These are phyloP conservation scores for Styela plicata DNA, from an alignment of 23 tunicate genomes.

Conservation along the genomic window DNA sequence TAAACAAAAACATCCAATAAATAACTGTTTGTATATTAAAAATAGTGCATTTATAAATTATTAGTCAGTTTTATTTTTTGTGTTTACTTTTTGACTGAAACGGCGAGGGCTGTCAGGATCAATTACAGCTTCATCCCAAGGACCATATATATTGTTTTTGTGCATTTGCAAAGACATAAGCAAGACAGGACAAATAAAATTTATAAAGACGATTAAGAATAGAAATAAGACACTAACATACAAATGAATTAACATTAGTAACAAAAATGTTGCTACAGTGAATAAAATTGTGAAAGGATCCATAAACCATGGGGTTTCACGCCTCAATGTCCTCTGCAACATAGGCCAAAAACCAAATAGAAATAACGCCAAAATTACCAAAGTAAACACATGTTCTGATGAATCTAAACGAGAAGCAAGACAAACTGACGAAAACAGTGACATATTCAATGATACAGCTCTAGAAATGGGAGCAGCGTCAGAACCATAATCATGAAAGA, in stretches of 20 bases:
- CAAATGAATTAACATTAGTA: slow-evolving; percentile 18
- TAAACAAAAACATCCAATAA: too few relatives aligned
- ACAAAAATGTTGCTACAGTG: slow-evolving; percentile 19
- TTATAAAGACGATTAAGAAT: slow-evolving; percentile 24
- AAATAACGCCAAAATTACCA: slow-evolving; percentile 53
- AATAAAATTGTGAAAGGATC: slow-evolving; percentile 31
- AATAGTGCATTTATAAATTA: too few relatives aligned
- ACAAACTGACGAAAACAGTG: slow-evolving; percentile 85
- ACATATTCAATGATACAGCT: slow-evolving; percentile 71
- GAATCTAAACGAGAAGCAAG: slow-evolving; percentile 72
- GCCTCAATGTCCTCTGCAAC: slow-evolving; percentile 38
- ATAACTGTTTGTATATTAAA: too few relatives aligned
- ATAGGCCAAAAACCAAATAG: slow-evolving; percentile 93
- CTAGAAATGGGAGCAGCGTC: slow-evolving; percentile 41
- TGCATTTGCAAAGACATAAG: slow-evolving; percentile 46
- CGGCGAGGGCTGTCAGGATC: slow-evolving; percentile 6
- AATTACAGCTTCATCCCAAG: slow-evolving; percentile 96
- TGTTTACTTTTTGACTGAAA: too few relatives aligned
- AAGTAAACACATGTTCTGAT: slow-evolving; percentile 48
- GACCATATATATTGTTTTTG: slow-evolving; percentile 77
- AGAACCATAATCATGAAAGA: slow-evolving; percentile 67
- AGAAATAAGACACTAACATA: slow-evolving; percentile 20
- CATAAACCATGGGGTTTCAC: slow-evolving; percentile 28
- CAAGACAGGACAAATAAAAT: slow-evolving; percentile 53
- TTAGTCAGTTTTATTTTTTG: too few relatives aligned